Conservation (phyloP, 2,797 vertebrate species). For the Pelodytes ibericus region DNA sequence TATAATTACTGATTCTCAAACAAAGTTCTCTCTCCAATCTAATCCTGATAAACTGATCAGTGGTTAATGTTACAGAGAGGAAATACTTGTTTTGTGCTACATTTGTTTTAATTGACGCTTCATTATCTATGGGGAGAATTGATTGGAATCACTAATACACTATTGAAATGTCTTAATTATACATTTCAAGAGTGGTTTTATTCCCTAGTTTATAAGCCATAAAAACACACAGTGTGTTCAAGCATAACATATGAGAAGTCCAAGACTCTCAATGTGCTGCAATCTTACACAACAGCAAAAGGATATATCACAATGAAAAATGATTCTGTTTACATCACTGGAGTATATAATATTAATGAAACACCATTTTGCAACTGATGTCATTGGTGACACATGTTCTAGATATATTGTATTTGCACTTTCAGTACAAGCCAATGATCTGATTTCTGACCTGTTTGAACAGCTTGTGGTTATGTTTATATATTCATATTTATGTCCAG, state of each 20-base stretch:
- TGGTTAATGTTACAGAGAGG: constrained; percentile 8
- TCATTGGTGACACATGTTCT: no score
- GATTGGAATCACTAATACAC: constrained; percentile 17
- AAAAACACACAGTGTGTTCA: constrained; percentile 3
- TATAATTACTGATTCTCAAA: no score
- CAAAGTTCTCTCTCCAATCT: background rate
- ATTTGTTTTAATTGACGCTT: constrained; percentile 26
- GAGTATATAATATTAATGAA: no score
- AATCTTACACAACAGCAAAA: no score
- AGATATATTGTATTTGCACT: no score
- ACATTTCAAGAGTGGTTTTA: constrained; percentile 8
- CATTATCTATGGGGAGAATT: constrained; percentile 15
- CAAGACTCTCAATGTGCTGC: background rate
- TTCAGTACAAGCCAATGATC: no score
- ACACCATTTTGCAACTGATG: no score
- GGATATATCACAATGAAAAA: no score
- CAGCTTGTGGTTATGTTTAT: no score
- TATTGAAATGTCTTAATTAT: constrained; percentile 1
- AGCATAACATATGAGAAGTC: background rate
- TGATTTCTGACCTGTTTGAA: no score
- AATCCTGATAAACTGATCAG: constrained; percentile 12
- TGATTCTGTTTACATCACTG: no score
- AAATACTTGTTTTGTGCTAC: constrained; percentile 9
- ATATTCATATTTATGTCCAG: no score
- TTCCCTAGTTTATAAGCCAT: constrained; percentile 11